These are phyloP conservation scores for Acleris emargana DNA, from an alignment of 2,888 invertebrate genomes.

Conservation along the genomic window DNA sequence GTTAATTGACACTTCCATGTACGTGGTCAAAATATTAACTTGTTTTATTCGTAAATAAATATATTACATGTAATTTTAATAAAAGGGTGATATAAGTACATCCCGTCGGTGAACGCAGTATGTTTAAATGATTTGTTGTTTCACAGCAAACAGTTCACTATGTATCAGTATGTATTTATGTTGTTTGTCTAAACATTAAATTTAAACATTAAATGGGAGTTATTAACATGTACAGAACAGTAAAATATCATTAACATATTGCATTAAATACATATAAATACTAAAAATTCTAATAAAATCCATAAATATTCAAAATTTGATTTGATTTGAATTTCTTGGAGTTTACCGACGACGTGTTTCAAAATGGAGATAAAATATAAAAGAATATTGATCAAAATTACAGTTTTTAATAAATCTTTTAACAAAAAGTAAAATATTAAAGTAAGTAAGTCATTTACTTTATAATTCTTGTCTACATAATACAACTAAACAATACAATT, in stretches of 20 bases:
- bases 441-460: conserved; percentile 35
- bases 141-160: too few relatives aligned
- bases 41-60: too few relatives aligned
- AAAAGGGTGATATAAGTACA: too few relatives aligned
- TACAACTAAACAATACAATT: conserved; percentile 32
- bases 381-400: conserved; percentile 42
- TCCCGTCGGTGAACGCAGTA: too few relatives aligned
- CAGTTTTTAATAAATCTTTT: conserved; percentile 40
- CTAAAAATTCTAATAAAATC: not conserved
- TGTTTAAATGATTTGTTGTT: too few relatives aligned
- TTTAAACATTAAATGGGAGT: too few relatives aligned
- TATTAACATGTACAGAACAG: not conserved
- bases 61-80: too few relatives aligned
- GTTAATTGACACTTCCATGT: too few relatives aligned
- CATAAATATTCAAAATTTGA: too few relatives aligned
- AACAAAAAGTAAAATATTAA: conserved; percentile 38
- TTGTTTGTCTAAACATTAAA: too few relatives aligned
- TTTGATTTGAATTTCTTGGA: not conserved
- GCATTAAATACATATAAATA: not conserved
- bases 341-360: not conserved
- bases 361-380: conserved; percentile 41
- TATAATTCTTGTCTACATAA: conserved; percentile 14
- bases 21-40: too few relatives aligned
- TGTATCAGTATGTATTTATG: too few relatives aligned
- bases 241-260: not conserved